Evolutionary conservation across 2,888 invertebrate genomes (phyloP), one percentile per base, ranked within the genome.

Genomic region (Protophormia terraenovae): DNA sequence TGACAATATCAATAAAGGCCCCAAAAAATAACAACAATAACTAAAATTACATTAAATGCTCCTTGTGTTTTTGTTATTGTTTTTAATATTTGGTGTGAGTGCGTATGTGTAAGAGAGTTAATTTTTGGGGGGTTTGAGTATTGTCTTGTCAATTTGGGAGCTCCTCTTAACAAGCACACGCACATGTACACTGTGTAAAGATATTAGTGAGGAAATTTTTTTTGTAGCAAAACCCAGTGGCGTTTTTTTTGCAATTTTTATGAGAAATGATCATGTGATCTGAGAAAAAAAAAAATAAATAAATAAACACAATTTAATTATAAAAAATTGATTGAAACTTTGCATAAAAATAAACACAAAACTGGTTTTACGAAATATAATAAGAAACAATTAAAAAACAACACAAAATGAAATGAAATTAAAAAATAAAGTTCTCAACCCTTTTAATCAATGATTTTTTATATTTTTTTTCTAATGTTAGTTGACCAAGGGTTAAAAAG

Each of bases 211-310:
- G 53, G 29, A 19, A 35, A 35, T 67, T 58, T 55, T n/a, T 38
- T n/a, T n/a, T n/a, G n/a, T 62, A 47, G 12, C 8, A 29, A 67
- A 38, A 60, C 16, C n/a, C 29, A 83, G 72, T 64, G 45, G 19
- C 58, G 67, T 32, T 69, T 60, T 77, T 58, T 22, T 76, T 75
- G 64, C 38, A 12, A 45, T 27, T 53, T 77, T 45, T 58, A 45
- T 47, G 41, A 64, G 55, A 71, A 62, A 19, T 41, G 83, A 83
- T 83, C 83, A 83, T 83, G 78, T 83, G 83, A 83, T 69, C 27
- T 14, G 19, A 45, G 22, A 50, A 66, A 75, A 67, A 7, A 32
- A n/a, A 41, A 24, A 27, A 45, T n/a, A n/a, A 47, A 16, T n/a
- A 41, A 38, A 64, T 19, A 19, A 12, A 55, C 6, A 41, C 27